Percentiles rank a stretch among this genome's conserved stretches.
phyloP scores from a whole-genome alignment of 2,797 vertebrate genomes.

The Etheostoma nigrum region DNA sequence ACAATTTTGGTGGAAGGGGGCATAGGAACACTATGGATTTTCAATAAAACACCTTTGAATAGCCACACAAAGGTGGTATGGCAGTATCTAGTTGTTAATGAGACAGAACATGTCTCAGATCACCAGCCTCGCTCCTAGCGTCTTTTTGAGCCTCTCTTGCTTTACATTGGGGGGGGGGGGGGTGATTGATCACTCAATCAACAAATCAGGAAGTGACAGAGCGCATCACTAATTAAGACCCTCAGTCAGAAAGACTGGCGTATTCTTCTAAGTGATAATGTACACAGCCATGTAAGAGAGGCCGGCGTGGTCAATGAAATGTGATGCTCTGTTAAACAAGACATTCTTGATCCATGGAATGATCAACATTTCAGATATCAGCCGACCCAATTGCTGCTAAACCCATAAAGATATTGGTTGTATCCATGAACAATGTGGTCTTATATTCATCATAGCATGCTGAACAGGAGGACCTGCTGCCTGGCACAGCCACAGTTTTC shows the following conservation, averaged over 20 bases:
- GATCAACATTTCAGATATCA: not conserved
- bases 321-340: constrained; percentile 8
- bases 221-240: constrained; percentile 53
- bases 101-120: constrained; percentile 22
- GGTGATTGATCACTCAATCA: constrained; percentile 22
- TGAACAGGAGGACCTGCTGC: not conserved
- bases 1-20: not conserved
- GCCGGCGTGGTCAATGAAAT: constrained; percentile 8
- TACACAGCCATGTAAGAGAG: constrained; percentile 2
- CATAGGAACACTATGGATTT: too few relatives aligned
- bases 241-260: constrained; percentile 27
- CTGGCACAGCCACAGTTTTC: not conserved
- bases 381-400: not conserved
- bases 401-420: not conserved
- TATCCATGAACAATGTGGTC: not conserved
- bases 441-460: constrained; percentile 4
- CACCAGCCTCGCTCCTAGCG: constrained; percentile 2
- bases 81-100: constrained; percentile 6
- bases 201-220: constrained; percentile 61
- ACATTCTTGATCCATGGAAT: constrained; percentile 12
- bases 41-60: constrained; percentile 9
- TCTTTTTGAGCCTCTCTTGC: constrained; percentile 31
- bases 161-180: constrained; percentile 30
- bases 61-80: constrained; percentile 16
- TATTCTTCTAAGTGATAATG: constrained; percentile 31